phyloP scores from a whole-genome alignment of 1,140 invertebrate genomes.

The Aphelinus certus region DNA sequence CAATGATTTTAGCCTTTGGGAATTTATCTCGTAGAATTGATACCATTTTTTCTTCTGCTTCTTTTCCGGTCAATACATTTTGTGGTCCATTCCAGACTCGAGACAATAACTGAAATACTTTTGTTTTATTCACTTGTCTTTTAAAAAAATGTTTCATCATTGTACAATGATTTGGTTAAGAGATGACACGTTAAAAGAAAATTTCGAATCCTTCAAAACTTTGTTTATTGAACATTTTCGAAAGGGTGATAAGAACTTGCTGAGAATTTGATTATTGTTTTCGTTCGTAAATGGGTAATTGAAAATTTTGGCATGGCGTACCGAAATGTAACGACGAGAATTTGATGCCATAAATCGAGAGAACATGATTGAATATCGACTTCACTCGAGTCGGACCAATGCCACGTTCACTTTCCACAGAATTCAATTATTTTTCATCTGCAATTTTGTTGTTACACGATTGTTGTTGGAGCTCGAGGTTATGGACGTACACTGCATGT shows the following conservation, averaged over 20 bases:
- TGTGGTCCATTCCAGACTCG: constrained; percentile 59
- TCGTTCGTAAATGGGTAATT: background rate
- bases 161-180: no score
- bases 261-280: constrained; percentile 23
- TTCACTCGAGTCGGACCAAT: background rate
- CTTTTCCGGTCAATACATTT: constrained; percentile 55
- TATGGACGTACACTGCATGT: no score
- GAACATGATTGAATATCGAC: constrained; percentile 49
- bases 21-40: constrained; percentile 68
- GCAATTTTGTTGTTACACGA: no score
- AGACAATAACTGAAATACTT: constrained; percentile 62
- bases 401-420: constrained; percentile 22
- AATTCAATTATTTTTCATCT: constrained; percentile 29
- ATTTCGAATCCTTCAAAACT: constrained; percentile 2
- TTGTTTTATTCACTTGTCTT: constrained; percentile 55
- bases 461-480: no score
- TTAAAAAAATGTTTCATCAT: background rate
- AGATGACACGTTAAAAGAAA: background rate
- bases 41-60: constrained; percentile 62
- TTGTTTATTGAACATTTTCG: background rate
- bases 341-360: constrained; percentile 45
- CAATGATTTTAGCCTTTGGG: constrained; percentile 73
- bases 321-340: constrained; percentile 53
- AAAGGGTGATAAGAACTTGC: background rate
- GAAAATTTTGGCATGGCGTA: constrained; percentile 25